phyloP scores from a whole-genome alignment of 2,888 invertebrate species.

The Branchipolynoe longqiensis region DNA sequence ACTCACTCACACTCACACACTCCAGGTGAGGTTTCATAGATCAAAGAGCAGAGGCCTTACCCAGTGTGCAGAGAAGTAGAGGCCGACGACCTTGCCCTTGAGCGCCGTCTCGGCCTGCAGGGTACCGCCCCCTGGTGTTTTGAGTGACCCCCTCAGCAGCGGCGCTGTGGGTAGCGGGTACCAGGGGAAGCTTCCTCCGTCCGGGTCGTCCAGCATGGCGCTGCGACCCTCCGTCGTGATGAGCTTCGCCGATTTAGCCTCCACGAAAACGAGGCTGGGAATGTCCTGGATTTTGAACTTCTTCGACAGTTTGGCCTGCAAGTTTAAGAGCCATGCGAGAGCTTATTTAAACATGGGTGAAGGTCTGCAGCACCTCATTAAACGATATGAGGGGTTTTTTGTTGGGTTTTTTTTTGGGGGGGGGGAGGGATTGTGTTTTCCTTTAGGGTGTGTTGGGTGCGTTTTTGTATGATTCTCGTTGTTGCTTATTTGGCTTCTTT shows the following conservation, averaged over 20 bases:
- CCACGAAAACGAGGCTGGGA: slow-evolving; percentile 88
- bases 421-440: too few species aligned
- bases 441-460: too few species aligned
- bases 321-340: too few species aligned
- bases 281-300: slow-evolving; percentile 90
- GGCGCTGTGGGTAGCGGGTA: slow-evolving; percentile 86
- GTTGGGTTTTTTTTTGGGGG: too few species aligned
- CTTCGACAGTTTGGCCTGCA: slow-evolving; percentile 88
- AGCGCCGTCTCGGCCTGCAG: slow-evolving; percentile 74
- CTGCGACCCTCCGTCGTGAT: slow-evolving; percentile 86
- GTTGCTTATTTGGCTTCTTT: too few species aligned
- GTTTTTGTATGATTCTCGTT: too few species aligned
- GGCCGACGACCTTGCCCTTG: slow-evolving; percentile 86
- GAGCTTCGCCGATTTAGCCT: slow-evolving; percentile 86
- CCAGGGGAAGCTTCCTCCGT: slow-evolving; percentile 89
- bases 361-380: too few species aligned
- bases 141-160: slow-evolving; percentile 64
- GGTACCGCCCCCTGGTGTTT: slow-evolving; percentile 63
- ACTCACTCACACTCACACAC: too few species aligned
- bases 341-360: too few species aligned
- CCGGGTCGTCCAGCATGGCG: slow-evolving; percentile 87
- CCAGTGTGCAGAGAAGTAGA: slow-evolving; percentile 95
- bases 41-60: slow-evolving; percentile 84
- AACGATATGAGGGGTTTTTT: too few species aligned
- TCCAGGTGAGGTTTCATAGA: too few species aligned